These are phyloP conservation scores for Cremastobaeus sp. DNA, from an alignment of 2,888 invertebrate species.

Conservation along the genomic window DNA sequence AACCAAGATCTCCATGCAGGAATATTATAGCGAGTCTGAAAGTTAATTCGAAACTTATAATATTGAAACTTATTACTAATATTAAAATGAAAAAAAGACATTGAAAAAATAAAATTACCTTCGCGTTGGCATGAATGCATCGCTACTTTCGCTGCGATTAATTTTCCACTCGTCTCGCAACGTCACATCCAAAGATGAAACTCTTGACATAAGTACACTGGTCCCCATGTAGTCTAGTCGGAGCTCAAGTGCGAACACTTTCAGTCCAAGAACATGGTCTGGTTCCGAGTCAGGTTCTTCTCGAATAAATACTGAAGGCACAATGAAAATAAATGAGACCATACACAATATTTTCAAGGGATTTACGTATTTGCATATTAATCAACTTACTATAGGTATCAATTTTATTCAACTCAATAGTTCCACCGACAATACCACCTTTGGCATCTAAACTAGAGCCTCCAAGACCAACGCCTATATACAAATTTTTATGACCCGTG, in stretches of 20 bases:
- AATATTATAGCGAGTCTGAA: slow-evolving; percentile 91
- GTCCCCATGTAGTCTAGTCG: slow-evolving; percentile 99
- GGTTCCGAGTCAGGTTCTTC: slow-evolving; percentile 95
- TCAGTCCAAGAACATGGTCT: slow-evolving; percentile 90
- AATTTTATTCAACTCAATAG: slow-evolving; percentile 92
- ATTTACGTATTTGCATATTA: neutral
- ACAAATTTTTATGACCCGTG: slow-evolving; percentile 95
- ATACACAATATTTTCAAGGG: neutral
- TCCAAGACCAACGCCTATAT: slow-evolving; percentile 91
- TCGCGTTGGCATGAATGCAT: slow-evolving; percentile 82
- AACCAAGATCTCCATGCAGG: slow-evolving; percentile 93
- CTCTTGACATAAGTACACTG: slow-evolving; percentile 93
- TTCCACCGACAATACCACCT: slow-evolving; percentile 98
- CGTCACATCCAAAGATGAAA: slow-evolving; percentile 88
- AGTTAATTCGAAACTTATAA: too few relatives aligned
- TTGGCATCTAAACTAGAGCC: slow-evolving; percentile 96
- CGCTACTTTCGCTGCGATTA: slow-evolving; percentile 78
- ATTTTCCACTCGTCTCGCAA: slow-evolving; percentile 94
- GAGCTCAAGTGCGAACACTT: slow-evolving; percentile 91
- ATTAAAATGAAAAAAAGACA: too few relatives aligned
- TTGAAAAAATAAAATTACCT: too few relatives aligned
- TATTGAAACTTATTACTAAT: neutral
- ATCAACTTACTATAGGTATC: slow-evolving; percentile 86
- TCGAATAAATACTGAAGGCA: slow-evolving; percentile 88
- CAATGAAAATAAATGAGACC: neutral